Evolutionary conservation across 1,140 invertebrate genomes (phyloP).

Genomic region (Drosophila funebris): DNA sequence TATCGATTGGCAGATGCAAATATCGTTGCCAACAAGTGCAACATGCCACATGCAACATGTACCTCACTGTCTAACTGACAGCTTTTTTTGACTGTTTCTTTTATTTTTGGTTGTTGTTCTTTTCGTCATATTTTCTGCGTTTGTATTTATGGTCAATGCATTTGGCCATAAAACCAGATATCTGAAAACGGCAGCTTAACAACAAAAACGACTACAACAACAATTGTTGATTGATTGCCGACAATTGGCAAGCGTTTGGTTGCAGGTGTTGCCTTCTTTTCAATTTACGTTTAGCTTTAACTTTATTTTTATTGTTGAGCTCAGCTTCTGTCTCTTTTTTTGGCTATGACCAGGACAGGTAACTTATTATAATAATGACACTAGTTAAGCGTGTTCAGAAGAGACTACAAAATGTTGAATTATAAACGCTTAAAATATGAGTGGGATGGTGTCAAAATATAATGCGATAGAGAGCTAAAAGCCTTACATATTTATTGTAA

Average conservation of each 20-base stretch:
- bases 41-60: conserved; percentile 42
- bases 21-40: conserved; percentile 61
- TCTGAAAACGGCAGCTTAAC: conserved; percentile 60
- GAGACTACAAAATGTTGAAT: background rate
- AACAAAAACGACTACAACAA: conserved; percentile 13
- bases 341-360: background rate
- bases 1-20: conserved; percentile 69
- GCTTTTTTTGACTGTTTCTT: conserved; percentile 7
- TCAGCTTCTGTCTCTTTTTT: conserved; percentile 6
- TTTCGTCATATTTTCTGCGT: conserved; percentile 21
- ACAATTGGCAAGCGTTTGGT: conserved; percentile 58
- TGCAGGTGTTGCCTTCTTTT: conserved; percentile 66
- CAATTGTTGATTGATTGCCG: conserved; percentile 74
- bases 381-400: background rate
- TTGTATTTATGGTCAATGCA: conserved; percentile 59
- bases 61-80: background rate
- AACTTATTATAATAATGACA: conserved; percentile 1
- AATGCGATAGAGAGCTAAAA: background rate
- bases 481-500: background rate
- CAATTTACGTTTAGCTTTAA: conserved; percentile 36
- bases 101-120: conserved; percentile 1
- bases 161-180: conserved; percentile 64
- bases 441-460: background rate
- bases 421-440: background rate
- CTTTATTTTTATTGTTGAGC: conserved; percentile 19